phyloP scores from a whole-genome alignment of 2,113 vertebrate species.

The Aegypius monachus region DNA sequence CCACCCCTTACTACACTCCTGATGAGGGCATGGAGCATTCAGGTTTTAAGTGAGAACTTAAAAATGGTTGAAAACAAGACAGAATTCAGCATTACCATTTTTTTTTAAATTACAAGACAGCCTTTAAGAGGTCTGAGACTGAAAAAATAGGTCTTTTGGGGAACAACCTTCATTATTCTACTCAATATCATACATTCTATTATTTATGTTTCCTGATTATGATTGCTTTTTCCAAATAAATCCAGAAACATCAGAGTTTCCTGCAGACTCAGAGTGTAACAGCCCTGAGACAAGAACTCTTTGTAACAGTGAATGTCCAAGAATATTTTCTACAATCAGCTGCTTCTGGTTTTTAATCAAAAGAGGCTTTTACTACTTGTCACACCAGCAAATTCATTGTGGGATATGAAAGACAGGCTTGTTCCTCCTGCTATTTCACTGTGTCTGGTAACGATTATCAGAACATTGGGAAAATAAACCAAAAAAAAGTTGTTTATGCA shows the following conservation, averaged over 20 bases:
- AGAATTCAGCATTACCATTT: background rate
- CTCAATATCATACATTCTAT: background rate
- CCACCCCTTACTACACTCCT: background rate
- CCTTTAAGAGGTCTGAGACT: background rate
- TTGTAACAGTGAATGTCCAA: background rate
- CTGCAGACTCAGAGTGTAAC: rapidly evolving
- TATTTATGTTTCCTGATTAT: background rate
- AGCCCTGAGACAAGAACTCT: background rate
- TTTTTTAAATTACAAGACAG: background rate
- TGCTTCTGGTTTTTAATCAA: background rate
- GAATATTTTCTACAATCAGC: background rate
- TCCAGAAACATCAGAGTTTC: background rate
- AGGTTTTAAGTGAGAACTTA: background rate
- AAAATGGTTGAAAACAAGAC: background rate
- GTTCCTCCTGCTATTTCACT: background rate
- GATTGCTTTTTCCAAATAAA: background rate
- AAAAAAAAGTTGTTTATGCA: too few relatives aligned
- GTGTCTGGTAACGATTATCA: background rate
- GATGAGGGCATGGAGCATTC: background rate
- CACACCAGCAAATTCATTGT: background rate
- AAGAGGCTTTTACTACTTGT: background rate
- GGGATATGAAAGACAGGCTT: background rate
- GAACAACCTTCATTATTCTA: background rate
- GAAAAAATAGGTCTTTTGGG: background rate
- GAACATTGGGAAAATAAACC: background rate